Evolutionary conservation across 2,797 vertebrate genomes (phyloP), one percentile per base, ranked within the genome.

Genomic region (Gymnocypris eckloni): DNA sequence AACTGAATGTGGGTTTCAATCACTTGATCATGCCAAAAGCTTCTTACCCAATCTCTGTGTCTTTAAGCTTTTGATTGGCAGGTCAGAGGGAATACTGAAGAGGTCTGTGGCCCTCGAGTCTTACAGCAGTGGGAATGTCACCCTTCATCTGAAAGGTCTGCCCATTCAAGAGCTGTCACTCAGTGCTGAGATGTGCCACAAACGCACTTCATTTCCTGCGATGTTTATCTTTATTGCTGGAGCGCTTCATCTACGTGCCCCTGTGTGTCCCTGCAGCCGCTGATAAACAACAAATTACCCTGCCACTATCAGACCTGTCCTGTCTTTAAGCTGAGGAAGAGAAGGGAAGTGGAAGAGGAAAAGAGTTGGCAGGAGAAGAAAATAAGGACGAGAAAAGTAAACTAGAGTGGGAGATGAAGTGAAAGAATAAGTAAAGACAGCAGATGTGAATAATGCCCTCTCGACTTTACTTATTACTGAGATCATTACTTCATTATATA

Each of bases 161-260:
- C 56, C 9, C 77, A 66, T 77, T 85, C 73, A 85, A 50, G 11
- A 54, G 61, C 22, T 76, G 45, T 56, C 72, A 81, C 43, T 28
- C 70, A 28, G 25, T 1, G 33, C 43, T 75, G 87, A 45, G 7
- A 80, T 83, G 86, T 89, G 91, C 89, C 80, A 39, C 82, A 84
- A 91, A 90, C 80, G 86, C 4, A 86, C 85, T 87, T 86, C 79
- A 67, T 85, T 92, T 91, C 89, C 1, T 20, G 86, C 87, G 94
- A 95, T 95, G 59, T 39, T 91, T 91, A 95, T 95, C 94, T 94
- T 90, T 92, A 87, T 91, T 95, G 93, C 92, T 94, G 94, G 90
- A 92, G 91, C 85, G 91, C 89, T 56, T 20, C 28, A 39, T 69
- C 81, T 67, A 13, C 13, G 39, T 20, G 28, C 37, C 56, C 33